A percentile compares a stretch with the other conserved stretches of the same genome.
Conservation (phyloP, 2,797 vertebrate species). For the Takifugu rubripes region DNA sequence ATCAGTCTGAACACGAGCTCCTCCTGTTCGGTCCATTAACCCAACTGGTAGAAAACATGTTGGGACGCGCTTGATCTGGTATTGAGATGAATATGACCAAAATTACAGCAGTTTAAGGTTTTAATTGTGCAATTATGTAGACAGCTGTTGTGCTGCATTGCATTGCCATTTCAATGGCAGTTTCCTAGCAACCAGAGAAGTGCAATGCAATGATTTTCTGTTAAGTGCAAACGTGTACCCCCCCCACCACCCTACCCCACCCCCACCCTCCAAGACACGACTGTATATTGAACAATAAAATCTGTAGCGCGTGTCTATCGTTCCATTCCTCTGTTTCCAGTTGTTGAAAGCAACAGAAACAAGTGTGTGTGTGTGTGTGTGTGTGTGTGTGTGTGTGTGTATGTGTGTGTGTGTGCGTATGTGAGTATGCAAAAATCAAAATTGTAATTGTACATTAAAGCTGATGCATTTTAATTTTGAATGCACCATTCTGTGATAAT, state of each 20-base stretch:
- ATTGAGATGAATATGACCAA: constrained; percentile 73
- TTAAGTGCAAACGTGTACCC: constrained; percentile 62
- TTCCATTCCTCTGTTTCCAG: background rate
- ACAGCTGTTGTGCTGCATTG: constrained; percentile 77
- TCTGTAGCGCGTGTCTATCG: background rate
- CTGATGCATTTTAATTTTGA: constrained; percentile 62
- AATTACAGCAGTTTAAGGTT: constrained; percentile 77
- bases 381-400: background rate
- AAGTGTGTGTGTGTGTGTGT: too few species aligned
- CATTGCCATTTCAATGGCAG: constrained; percentile 76
- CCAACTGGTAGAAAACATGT: constrained; percentile 67
- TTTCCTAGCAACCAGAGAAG: constrained; percentile 81
- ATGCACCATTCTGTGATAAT: constrained; percentile 59
- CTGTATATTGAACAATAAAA: constrained; percentile 38
- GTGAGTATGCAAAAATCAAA: constrained; percentile 1
- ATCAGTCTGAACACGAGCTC: constrained; percentile 49
- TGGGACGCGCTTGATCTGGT: constrained; percentile 59
- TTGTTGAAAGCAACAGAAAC: constrained; percentile 8
- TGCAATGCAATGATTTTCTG: constrained; percentile 72
- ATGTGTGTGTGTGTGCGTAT: background rate
- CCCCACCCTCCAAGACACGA: constrained; percentile 23
- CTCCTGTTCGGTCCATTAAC: constrained; percentile 71
- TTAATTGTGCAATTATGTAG: constrained; percentile 79
- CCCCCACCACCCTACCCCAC: background rate
- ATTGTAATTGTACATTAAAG: constrained; percentile 30